phyloP scores from a whole-genome alignment of 2,888 invertebrate species.

The Syrphus vitripennis region DNA sequence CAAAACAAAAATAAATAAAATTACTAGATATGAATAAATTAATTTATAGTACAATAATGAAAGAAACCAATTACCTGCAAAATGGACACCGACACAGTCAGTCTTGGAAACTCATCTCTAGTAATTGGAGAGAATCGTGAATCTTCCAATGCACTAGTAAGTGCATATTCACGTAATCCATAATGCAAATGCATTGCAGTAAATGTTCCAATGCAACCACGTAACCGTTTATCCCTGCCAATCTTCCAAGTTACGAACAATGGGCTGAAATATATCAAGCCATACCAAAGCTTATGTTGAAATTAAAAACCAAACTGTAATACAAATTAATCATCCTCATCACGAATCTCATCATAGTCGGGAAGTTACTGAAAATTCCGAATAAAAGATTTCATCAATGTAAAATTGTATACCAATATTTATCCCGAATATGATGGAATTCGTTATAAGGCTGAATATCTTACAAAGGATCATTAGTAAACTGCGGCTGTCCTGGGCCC shows the following conservation, averaged over 20 bases:
- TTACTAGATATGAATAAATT: too few species aligned
- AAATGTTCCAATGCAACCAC: slow-evolving; percentile 99
- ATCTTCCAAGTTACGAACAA: slow-evolving; percentile 99
- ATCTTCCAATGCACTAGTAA: slow-evolving; percentile 98
- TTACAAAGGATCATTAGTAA: slow-evolving; percentile 98
- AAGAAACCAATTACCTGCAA: slow-evolving; percentile 84
- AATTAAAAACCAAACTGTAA: slow-evolving; percentile 75
- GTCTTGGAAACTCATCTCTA: slow-evolving; percentile 94
- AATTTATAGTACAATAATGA: too few species aligned
- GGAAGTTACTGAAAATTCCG: too few species aligned
- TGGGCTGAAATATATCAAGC: slow-evolving; percentile 86
- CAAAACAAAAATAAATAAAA: neutral
- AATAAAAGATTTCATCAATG: too few species aligned
- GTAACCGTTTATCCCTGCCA: slow-evolving; percentile 95
- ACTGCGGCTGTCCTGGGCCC: slow-evolving; percentile 94
- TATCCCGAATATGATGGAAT: too few species aligned
- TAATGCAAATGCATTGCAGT: slow-evolving; percentile 97
- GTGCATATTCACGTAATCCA: slow-evolving; percentile 97
- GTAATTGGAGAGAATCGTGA: slow-evolving; percentile 97
- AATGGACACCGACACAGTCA: slow-evolving; percentile 97
- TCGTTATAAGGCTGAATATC: slow-evolving; percentile 79
- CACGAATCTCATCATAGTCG: too few species aligned
- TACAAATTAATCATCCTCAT: neutral
- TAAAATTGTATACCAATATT: too few species aligned
- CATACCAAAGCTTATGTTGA: slow-evolving; percentile 35